Percentiles rank a stretch among this genome's conserved stretches.
These are phyloP conservation scores for Galemys pyrenaicus DNA, from an alignment of 2,113 vertebrate species.

Conservation along the genomic window DNA sequence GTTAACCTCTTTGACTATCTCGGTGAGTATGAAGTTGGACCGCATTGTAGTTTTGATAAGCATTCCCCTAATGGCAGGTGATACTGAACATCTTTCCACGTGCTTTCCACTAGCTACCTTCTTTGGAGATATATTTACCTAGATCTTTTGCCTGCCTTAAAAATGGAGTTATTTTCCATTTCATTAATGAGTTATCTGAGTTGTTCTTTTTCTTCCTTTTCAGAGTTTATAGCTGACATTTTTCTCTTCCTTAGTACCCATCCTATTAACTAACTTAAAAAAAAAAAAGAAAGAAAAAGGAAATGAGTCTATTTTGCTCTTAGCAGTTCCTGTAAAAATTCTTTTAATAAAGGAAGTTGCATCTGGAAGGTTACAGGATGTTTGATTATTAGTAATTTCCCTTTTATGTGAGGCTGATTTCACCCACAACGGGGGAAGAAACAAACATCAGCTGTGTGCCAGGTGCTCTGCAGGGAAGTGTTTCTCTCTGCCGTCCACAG, in stretches of 20 bases:
- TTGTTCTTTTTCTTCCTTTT: background rate
- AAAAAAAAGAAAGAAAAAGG: constrained; percentile 34
- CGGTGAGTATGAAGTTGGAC: background rate
- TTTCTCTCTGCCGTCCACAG: background rate
- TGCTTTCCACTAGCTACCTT: background rate
- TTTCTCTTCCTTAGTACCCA: background rate
- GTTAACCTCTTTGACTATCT: background rate
- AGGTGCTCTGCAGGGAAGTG: background rate
- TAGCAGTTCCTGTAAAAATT: background rate
- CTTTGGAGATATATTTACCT: background rate
- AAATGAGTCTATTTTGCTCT: constrained; percentile 44
- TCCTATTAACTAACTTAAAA: background rate
- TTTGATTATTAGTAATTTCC: constrained; percentile 59
- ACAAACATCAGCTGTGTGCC: background rate
- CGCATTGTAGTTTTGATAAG: background rate
- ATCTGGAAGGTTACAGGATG: constrained; percentile 31
- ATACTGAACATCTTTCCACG: background rate
- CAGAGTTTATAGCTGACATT: background rate
- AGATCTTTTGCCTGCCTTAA: background rate
- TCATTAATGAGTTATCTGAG: background rate
- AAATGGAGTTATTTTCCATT: background rate
- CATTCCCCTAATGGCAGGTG: background rate
- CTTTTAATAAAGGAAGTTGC: constrained; percentile 64
- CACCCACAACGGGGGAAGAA: background rate
- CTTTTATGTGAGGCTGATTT: constrained; percentile 35